Evolutionary conservation across 1,140 invertebrate species (phyloP).

Genomic region (Pogonomyrmex barbatus): DNA sequence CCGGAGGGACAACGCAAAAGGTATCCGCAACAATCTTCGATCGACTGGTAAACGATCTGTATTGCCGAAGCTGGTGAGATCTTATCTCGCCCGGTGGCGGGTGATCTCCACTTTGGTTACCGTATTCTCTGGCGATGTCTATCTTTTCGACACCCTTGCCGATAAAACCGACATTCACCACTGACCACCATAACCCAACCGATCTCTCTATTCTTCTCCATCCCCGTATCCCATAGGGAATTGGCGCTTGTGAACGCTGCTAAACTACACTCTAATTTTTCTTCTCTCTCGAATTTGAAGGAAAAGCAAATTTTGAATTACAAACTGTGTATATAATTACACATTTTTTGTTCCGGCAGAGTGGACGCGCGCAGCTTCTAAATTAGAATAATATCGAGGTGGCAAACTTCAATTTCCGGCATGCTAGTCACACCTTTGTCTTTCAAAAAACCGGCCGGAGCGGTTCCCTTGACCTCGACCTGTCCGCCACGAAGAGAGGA

Average conservation of each 20-base stretch:
- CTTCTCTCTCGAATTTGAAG: neutral
- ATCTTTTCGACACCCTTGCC: constrained; percentile 75
- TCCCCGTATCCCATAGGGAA: constrained; percentile 41
- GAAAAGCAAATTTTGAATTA: neutral
- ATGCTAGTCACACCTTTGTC: constrained; percentile 50
- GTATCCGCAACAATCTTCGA: constrained; percentile 69
- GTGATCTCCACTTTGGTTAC: constrained; percentile 74
- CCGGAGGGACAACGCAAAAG: constrained; percentile 68
- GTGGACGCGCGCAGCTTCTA: neutral
- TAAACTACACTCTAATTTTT: neutral
- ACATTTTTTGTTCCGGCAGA: neutral
- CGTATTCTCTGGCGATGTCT: constrained; percentile 72
- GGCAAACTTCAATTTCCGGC: constrained; percentile 70
- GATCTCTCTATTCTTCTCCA: constrained; percentile 70
- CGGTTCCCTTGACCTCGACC: constrained; percentile 56
- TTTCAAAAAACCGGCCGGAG: constrained; percentile 46
- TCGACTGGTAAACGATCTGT: constrained; percentile 74
- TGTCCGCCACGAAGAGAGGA: constrained; percentile 31
- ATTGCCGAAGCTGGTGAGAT: constrained; percentile 68
- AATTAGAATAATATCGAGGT: constrained; percentile 36
- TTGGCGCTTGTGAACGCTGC: neutral
- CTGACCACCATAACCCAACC: constrained; percentile 25
- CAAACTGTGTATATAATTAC: neutral
- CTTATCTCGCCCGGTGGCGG: constrained; percentile 68
- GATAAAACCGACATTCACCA: constrained; percentile 70